Conservation (phyloP, 2,888 invertebrate genomes). For the Lepidocyrtoides sp. region DNA sequence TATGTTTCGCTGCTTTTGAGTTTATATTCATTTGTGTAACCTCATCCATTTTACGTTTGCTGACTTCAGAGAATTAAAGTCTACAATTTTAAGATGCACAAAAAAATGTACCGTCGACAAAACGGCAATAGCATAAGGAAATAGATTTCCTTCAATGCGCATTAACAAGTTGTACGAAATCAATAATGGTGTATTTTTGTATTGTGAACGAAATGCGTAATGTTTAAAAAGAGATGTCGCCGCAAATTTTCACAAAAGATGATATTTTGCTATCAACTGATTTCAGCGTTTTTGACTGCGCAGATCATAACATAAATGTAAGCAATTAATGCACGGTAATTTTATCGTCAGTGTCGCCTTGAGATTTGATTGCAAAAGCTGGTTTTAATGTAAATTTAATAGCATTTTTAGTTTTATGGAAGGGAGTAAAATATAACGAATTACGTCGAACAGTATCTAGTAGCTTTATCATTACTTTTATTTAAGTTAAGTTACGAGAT, state of each 20-base stretch:
- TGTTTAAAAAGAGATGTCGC: conserved; percentile 40
- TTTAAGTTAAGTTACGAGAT: conserved; percentile 15
- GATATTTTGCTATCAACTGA: conserved; percentile 17
- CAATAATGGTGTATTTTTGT: conserved; percentile 5
- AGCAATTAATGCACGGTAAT: neutral
- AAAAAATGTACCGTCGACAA: neutral
- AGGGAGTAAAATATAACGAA: conserved; percentile 34
- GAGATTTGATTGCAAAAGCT: conserved; percentile 42
- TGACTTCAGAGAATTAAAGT: neutral
- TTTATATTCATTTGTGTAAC: conserved; percentile 3
- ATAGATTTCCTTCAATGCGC: conserved; percentile 15
- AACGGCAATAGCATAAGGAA: conserved; percentile 38
- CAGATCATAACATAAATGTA: conserved; percentile 4
- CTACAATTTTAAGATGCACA: conserved; percentile 41
- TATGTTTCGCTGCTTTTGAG: neutral
- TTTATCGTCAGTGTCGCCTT: conserved; percentile 34
- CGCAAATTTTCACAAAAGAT: conserved; percentile 57
- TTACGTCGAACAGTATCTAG: conserved; percentile 2
- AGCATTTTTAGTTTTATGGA: conserved; percentile 44
- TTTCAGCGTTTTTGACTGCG: neutral
- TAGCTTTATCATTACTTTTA: neutral
- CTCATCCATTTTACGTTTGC: neutral
- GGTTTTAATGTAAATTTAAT: conserved; percentile 36
- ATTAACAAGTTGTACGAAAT: conserved; percentile 12
- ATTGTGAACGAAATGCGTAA: neutral